phyloP scores from a whole-genome alignment of 2,113 vertebrate species.

The Bettongia penicillata region DNA sequence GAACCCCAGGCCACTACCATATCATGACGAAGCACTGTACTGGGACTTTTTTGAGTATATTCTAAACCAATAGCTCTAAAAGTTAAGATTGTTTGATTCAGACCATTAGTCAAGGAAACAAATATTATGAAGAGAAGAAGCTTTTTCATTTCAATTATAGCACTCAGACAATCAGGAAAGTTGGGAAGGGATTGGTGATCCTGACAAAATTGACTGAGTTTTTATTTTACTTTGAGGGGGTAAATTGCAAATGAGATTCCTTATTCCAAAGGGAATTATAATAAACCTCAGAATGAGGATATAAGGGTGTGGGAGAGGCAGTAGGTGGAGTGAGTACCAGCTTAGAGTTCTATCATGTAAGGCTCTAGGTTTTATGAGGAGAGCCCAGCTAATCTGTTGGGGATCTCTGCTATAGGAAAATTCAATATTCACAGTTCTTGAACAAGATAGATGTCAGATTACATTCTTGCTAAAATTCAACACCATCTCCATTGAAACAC shows the following conservation, averaged over 20 bases:
- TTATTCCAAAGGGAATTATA: background rate
- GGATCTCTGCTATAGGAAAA: background rate
- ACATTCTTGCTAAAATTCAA: slow-evolving; percentile 13
- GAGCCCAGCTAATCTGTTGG: background rate
- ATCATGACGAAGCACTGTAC: background rate
- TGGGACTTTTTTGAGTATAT: background rate
- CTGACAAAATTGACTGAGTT: background rate
- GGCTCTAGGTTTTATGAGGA: background rate
- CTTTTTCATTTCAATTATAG: background rate
- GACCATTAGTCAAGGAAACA: background rate
- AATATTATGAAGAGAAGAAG: background rate
- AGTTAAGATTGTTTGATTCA: background rate
- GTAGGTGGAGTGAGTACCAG: background rate
- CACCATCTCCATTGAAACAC: background rate
- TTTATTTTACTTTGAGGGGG: background rate
- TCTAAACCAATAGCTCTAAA: background rate
- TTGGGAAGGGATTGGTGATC: background rate
- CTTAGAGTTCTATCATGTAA: background rate
- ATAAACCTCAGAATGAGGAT: background rate
- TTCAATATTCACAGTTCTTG: background rate
- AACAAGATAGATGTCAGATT: background rate
- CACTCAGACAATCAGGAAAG: background rate
- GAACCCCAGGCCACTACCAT: background rate
- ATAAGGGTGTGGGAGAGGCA: background rate
- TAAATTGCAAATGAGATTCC: background rate